These are phyloP conservation scores for Pristionchus japonicus DNA, from an alignment of 2,888 invertebrate genomes.

Conservation along the genomic window DNA sequence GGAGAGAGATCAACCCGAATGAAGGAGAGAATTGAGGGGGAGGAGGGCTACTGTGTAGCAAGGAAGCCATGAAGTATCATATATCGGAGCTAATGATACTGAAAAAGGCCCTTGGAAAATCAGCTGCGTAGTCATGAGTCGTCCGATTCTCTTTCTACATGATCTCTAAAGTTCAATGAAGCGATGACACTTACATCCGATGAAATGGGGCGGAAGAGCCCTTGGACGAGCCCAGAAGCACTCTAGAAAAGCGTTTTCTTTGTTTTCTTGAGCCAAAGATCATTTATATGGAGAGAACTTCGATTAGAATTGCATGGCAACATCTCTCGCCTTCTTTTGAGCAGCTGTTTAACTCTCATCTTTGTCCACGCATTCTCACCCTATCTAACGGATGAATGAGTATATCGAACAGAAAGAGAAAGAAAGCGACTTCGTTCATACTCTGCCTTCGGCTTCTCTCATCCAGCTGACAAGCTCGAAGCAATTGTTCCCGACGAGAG, in stretches of 20 bases:
- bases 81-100: too few species aligned
- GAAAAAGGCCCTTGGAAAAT: too few species aligned
- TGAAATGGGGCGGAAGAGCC: background rate
- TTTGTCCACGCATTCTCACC: too few species aligned
- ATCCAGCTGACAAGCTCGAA: background rate
- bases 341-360: too few species aligned
- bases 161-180: too few species aligned
- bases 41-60: background rate
- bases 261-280: background rate
- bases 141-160: too few species aligned
- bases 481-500: constrained; percentile 25
- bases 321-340: too few species aligned
- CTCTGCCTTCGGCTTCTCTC: background rate
- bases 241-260: background rate
- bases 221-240: background rate
- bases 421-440: background rate
- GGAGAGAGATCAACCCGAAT: constrained; percentile 11
- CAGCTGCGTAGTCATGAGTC: too few species aligned
- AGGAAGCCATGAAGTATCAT: too few species aligned
- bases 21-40: background rate
- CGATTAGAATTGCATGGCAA: constrained; percentile 2
- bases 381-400: too few species aligned
- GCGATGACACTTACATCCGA: background rate
- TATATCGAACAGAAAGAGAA: too few species aligned
- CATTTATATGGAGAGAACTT: background rate